Conservation (phyloP, 2,888 invertebrate species). For the Argyra leucocephala region DNA sequence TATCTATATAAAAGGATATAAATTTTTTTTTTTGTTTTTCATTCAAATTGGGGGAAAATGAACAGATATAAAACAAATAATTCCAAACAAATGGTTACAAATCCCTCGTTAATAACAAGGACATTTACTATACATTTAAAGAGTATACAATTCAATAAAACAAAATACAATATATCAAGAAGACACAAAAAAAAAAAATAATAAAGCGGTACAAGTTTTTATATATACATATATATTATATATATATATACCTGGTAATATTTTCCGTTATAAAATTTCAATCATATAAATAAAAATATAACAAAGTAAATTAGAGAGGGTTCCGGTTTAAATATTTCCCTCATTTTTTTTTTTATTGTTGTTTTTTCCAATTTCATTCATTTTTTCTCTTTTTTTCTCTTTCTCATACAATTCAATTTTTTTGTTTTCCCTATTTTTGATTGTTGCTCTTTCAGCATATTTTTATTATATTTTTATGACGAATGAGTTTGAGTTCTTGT, state of each 20-base stretch:
- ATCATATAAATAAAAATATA: background rate
- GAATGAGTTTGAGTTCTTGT: no score
- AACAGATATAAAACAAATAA: background rate
- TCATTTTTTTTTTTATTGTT: background rate
- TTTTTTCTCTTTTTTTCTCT: background rate
- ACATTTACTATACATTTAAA: background rate
- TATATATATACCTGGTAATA: background rate
- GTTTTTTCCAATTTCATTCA: background rate
- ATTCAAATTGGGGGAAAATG: constrained; percentile 2
- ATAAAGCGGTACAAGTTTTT: background rate
- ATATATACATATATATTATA: background rate
- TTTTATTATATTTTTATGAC: no score
- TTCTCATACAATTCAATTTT: background rate
- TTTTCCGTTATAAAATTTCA: background rate
- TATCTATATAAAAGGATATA: no score
- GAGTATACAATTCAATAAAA: background rate
- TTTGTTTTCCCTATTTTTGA: background rate
- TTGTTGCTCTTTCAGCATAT: background rate
- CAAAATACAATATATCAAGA: background rate
- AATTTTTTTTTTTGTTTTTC: background rate
- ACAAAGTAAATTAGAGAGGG: background rate
- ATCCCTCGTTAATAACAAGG: constrained; percentile 3
- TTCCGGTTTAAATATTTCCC: background rate
- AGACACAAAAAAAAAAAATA: background rate
- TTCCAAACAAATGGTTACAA: background rate